Evolutionary conservation across 2,888 invertebrate genomes (phyloP), one percentile per base, ranked within the genome.

Genomic region (Microplitis deprimator): DNA sequence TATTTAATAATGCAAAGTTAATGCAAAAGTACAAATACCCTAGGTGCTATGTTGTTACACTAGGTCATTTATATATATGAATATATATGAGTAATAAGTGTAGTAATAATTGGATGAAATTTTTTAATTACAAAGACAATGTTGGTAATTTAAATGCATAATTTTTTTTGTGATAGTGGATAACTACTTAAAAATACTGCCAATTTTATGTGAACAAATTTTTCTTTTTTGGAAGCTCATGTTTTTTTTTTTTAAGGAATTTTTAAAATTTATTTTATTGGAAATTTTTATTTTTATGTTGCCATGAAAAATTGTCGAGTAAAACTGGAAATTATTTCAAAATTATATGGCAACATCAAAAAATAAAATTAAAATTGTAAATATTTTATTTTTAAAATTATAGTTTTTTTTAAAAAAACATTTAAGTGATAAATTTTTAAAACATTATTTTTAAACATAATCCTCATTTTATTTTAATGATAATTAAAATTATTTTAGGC

Each of bases 1-100:
- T 84, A 85, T 86, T 87, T 86, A 85, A 29, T 29, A 87, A 17
- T 62, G 20, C 62, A 62, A 16, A 88, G 89, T 89, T 87, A 89
- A 88, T 89, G 86, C 86, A 88, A 89, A 83, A 83, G 83, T 89
- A 89, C 89, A 89, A 89, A 89, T 86, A 87, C 87, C 88, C 87
- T 89, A 89, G 89, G 89, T 89, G 89, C 89, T 89, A 89, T 86
- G 87, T 87, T 87, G 85, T 89, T 89, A 89, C 84, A 86, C 87
- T 89, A 89, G 87, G 85, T 86, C 84, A 83, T 82, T 83, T 84
- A 77, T 60, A 67, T 40, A 67, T 69, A 62, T 69, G 8, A 77
- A 13, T 77, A 50, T 77, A 50, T n/a, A n/a, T n/a, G 10, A 13
- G 59, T 59, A 10, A 59, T 1, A 62, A 62, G 8, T 62, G 62